phyloP scores from a whole-genome alignment of 2,797 vertebrate genomes.

The Ispidina lecontei region DNA sequence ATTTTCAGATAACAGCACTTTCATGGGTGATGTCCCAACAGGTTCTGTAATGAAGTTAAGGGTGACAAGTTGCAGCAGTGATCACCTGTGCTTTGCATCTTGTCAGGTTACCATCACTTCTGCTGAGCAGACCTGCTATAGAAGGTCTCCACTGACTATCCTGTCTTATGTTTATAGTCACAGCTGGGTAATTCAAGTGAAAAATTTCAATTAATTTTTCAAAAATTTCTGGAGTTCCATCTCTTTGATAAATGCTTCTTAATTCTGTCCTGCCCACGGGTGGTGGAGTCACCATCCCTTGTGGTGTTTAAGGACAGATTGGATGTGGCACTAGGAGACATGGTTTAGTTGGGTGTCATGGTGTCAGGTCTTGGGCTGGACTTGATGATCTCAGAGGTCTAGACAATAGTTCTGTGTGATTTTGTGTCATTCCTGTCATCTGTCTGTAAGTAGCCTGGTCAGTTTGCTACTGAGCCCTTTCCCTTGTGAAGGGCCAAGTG shows the following conservation, averaged over 20 bases:
- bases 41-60: slow-evolving; percentile 7
- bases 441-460: background rate
- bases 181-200: background rate
- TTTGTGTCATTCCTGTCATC: background rate
- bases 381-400: too few species aligned
- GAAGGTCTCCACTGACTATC: background rate
- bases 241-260: background rate
- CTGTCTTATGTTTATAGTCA: background rate
- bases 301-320: too few species aligned
- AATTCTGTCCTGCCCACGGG: background rate
- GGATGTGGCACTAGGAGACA: too few species aligned
- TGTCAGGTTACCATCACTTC: background rate
- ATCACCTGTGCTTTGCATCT: slow-evolving; percentile 1
- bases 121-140: background rate
- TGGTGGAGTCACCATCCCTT: too few species aligned
- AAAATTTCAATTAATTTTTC: slow-evolving; percentile 1
- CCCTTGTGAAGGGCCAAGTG: background rate
- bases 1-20: slow-evolving; percentile 7
- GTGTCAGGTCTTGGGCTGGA: too few species aligned
- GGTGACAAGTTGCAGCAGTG: background rate
- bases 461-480: background rate
- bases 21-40: background rate
- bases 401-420: too few species aligned
- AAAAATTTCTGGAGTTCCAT: background rate
- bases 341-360: too few species aligned